These are phyloP conservation scores for Sebastes diploproa DNA, from an alignment of 2,797 vertebrate species.

Conservation along the genomic window DNA sequence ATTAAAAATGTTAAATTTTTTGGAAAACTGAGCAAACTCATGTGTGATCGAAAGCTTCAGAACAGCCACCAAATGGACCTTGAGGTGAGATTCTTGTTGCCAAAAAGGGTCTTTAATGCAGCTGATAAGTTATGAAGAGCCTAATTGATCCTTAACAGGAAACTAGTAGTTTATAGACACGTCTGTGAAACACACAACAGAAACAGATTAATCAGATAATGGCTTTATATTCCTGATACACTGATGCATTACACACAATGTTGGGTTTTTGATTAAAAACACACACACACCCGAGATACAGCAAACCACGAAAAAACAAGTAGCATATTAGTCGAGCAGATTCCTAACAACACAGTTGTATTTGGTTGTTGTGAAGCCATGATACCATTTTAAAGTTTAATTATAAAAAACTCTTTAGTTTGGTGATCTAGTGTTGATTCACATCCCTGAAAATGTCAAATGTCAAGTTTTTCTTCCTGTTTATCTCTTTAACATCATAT, in stretches of 20 bases:
- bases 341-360: slow-evolving; percentile 15
- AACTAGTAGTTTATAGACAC: neutral
- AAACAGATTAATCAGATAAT: slow-evolving; percentile 59
- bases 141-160: neutral
- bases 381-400: slow-evolving; percentile 10
- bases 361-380: slow-evolving; percentile 17
- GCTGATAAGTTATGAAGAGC: neutral
- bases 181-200: slow-evolving; percentile 27
- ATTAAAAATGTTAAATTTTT: fast-evolving
- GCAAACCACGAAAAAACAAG: slow-evolving; percentile 3
- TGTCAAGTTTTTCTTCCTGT: slow-evolving; percentile 20
- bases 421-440: slow-evolving; percentile 23
- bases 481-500: slow-evolving; percentile 11
- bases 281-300: slow-evolving; percentile 12
- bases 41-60: neutral
- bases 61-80: neutral
- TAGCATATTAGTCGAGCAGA: slow-evolving; percentile 5
- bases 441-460: slow-evolving; percentile 56
- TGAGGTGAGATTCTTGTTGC: neutral
- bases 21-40: neutral
- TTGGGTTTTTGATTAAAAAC: slow-evolving; percentile 17
- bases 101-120: neutral
- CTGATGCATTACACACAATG: slow-evolving; percentile 42
- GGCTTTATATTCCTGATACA: slow-evolving; percentile 78
- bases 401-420: slow-evolving; percentile 12